phyloP scores from a whole-genome alignment of 2,113 vertebrate genomes.

The Hyperopisus bebe region DNA sequence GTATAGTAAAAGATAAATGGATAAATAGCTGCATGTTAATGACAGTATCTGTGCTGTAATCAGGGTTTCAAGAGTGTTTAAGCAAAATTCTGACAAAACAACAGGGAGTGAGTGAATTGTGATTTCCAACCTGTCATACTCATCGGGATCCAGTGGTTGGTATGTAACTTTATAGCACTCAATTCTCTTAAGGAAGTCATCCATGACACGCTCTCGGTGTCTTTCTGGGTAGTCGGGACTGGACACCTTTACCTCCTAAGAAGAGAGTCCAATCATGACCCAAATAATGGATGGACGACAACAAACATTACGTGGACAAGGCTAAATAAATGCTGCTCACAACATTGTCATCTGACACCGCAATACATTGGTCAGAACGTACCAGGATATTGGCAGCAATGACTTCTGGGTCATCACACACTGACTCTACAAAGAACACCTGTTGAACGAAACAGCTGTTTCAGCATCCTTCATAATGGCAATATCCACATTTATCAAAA shows the following conservation, averaged over 20 bases:
- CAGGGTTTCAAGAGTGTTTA: neutral
- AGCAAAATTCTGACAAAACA: neutral
- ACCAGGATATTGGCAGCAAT: conserved; percentile 97
- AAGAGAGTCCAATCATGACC: conserved; percentile 24
- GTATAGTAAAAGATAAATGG: neutral
- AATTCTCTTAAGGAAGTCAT: conserved; percentile 93
- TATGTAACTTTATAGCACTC: conserved; percentile 98
- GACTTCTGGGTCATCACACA: conserved; percentile 93
- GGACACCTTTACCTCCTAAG: conserved; percentile 93
- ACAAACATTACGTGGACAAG: neutral
- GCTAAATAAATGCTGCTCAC: neutral
- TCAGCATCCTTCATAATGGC: neutral
- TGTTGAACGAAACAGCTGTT: conserved; percentile 39
- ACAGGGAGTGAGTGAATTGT: neutral
- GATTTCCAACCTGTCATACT: conserved; percentile 80
- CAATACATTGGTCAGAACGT: conserved; percentile 37
- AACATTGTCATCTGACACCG: neutral
- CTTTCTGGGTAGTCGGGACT: conserved; percentile 92
- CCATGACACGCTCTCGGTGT: conserved; percentile 89
- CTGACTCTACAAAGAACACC: conserved; percentile 97
- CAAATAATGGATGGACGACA: neutral
- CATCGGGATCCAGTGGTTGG: conserved; percentile 83
- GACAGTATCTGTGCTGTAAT: neutral
- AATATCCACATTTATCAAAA: neutral
- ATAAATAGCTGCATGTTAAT: neutral